Evolutionary conservation across 2,113 vertebrate species (phyloP).

Genomic region (Neopipo cinnamomea): DNA sequence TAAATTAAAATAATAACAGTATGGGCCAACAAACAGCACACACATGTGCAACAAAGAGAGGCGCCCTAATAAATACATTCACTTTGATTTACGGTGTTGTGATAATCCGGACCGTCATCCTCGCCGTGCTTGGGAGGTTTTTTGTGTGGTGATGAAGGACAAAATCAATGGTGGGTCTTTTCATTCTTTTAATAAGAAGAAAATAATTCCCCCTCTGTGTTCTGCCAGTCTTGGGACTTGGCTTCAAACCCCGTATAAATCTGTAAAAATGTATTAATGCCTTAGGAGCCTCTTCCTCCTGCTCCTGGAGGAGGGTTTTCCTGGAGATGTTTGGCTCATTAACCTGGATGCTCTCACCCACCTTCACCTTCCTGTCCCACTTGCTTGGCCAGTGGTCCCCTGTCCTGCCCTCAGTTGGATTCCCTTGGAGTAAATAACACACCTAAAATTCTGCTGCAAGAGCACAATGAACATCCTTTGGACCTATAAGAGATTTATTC

Average conservation of each 20-base stretch:
- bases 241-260: conserved; percentile 45
- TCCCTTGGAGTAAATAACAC: background rate
- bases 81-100: conserved; percentile 42
- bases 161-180: conserved; percentile 56
- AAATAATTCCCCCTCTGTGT: conserved; percentile 11
- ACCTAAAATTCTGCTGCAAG: background rate
- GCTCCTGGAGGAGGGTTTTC: background rate
- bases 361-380: background rate
- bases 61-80: conserved; percentile 53
- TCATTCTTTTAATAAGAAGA: conserved; percentile 65
- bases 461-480: background rate
- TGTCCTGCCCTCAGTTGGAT: accelerated
- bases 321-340: background rate
- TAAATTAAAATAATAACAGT: conserved; percentile 67
- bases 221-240: conserved; percentile 13
- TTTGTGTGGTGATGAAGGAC: conserved; percentile 46
- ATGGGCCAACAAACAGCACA: conserved; percentile 50
- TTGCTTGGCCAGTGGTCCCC: background rate
- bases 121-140: background rate
- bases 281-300: background rate
- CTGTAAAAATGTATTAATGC: background rate
- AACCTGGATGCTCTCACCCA: background rate
- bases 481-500: accelerated
- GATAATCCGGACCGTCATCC: conserved; percentile 28
- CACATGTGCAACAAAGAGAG: conserved; percentile 1